Conservation (phyloP, 2,888 invertebrate genomes). For the Caenorhabditis parvicauda region DNA sequence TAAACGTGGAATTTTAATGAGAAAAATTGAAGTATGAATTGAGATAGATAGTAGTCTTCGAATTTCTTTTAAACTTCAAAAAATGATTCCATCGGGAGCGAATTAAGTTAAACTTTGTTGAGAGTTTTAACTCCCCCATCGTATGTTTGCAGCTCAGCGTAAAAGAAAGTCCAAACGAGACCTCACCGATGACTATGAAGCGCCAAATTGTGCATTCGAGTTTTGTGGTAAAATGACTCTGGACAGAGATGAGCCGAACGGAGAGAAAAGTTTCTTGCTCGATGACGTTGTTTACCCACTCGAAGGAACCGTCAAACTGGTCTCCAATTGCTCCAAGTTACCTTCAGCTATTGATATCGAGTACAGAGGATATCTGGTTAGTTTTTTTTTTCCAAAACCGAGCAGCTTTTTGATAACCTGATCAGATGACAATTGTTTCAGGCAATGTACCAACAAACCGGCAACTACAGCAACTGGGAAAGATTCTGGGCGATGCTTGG, state of each 20-base stretch:
- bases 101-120: too few relatives aligned
- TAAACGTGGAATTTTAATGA: too few relatives aligned
- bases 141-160: too few relatives aligned
- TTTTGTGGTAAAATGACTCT: conserved; percentile 29
- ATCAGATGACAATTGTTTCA: conserved; percentile 9
- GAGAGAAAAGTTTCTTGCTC: conserved; percentile 33
- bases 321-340: conserved; percentile 33
- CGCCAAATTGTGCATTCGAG: conserved; percentile 28
- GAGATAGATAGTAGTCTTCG: too few relatives aligned
- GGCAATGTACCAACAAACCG: conserved; percentile 33
- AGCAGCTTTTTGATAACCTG: too few relatives aligned
- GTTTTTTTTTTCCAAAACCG: background rate
- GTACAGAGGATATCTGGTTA: conserved; percentile 39
- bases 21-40: too few relatives aligned
- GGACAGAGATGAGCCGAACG: conserved; percentile 19
- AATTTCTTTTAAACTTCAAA: too few relatives aligned
- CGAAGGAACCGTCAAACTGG: conserved; percentile 46
- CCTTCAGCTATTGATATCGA: conserved; percentile 43
- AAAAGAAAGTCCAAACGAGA: too few relatives aligned
- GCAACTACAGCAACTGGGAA: conserved; percentile 35
- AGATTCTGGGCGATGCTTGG: conserved; percentile 49
- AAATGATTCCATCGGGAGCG: too few relatives aligned
- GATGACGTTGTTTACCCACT: conserved; percentile 48
- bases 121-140: too few relatives aligned
- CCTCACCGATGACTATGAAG: conserved; percentile 14